phyloP scores from a whole-genome alignment of 2,113 vertebrate species.

The Hystrix cristata region DNA sequence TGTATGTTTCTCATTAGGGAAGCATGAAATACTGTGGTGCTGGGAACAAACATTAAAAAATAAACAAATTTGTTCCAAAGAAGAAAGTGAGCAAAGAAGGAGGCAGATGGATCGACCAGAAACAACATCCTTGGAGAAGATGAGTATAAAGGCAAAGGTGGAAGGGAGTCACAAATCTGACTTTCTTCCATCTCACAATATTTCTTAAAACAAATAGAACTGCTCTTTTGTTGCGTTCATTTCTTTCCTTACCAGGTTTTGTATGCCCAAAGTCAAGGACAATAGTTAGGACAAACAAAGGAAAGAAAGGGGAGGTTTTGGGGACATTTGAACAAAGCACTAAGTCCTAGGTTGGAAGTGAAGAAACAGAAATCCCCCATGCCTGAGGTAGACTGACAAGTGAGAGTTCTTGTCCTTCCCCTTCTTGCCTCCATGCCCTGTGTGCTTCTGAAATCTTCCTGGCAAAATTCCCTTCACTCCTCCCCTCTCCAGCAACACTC shows the following conservation, averaged over 20 bases:
- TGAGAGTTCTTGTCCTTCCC: fast-evolving
- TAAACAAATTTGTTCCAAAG: background rate
- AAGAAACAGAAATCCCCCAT: background rate
- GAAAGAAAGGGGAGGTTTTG: background rate
- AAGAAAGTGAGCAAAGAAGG: background rate
- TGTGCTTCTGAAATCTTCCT: conserved; percentile 12
- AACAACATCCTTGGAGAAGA: background rate
- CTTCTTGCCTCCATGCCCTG: background rate
- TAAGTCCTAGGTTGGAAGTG: background rate
- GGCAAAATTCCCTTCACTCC: background rate
- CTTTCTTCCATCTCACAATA: background rate
- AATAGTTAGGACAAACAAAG: background rate
- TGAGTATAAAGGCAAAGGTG: too few relatives aligned
- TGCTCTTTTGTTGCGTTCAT: background rate
- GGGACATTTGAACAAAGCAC: background rate
- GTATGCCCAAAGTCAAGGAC: background rate
- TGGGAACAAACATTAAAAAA: background rate
- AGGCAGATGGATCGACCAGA: background rate
- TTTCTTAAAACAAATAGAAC: background rate
- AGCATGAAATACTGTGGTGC: background rate
- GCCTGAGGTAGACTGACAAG: fast-evolving
- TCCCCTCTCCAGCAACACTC: background rate
- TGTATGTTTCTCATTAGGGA: background rate
- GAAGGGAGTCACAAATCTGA: background rate
- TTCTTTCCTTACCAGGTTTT: background rate